These are phyloP conservation scores for Belonocnema kinseyi DNA, from an alignment of 1,140 invertebrate species.

Conservation along the genomic window DNA sequence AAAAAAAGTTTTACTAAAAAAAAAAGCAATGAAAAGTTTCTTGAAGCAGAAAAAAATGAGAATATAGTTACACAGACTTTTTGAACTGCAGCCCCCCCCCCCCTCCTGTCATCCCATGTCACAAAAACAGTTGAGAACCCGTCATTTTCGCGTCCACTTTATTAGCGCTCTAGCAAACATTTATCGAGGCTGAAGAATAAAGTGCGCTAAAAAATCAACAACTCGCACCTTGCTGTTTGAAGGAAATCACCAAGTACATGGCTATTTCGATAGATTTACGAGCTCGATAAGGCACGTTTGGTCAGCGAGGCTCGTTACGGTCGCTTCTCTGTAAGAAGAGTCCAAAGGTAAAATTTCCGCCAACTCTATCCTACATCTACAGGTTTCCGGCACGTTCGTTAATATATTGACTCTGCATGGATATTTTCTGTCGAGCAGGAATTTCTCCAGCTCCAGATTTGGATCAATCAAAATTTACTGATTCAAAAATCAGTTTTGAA, in stretches of 20 bases:
- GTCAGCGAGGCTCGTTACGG: constrained; percentile 48
- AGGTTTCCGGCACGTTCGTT: constrained; percentile 45
- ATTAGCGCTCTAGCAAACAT: constrained; percentile 17
- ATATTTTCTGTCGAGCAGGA: neutral
- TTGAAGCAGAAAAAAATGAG: neutral
- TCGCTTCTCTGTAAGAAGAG: constrained; percentile 39
- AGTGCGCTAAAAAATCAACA: constrained; percentile 24
- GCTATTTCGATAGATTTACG: constrained; percentile 56
- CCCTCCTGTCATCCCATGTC: neutral
- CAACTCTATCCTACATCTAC: constrained; percentile 41
- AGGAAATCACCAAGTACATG: constrained; percentile 28
- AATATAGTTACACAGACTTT: neutral
- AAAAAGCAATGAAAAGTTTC: neutral
- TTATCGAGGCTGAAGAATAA: constrained; percentile 11
- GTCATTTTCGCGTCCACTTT: constrained; percentile 4
- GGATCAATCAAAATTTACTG: too few relatives aligned
- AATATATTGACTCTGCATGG: constrained; percentile 45
- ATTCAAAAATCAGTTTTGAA: too few relatives aligned
- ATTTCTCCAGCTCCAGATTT: neutral
- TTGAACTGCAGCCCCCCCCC: neutral
- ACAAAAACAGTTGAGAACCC: constrained; percentile 25
- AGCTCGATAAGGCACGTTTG: constrained; percentile 48
- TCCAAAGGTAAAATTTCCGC: constrained; percentile 47
- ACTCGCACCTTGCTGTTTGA: constrained; percentile 7
- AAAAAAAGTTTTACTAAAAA: too few relatives aligned